Evolutionary conservation across 2,113 vertebrate species (phyloP).

Genomic region (Columba livia): DNA sequence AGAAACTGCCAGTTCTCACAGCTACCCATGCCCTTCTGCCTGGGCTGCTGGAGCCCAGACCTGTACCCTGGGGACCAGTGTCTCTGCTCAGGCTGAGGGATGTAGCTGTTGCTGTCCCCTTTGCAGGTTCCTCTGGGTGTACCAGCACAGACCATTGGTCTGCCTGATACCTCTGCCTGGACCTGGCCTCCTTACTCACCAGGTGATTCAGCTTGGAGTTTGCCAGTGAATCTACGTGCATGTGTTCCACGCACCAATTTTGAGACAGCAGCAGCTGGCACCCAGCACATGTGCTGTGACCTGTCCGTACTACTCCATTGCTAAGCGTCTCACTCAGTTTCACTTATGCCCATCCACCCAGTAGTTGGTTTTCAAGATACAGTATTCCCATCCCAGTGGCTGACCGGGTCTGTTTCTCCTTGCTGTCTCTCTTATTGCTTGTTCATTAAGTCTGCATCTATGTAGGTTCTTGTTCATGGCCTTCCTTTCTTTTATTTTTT

Average conservation of each 20-base stretch:
- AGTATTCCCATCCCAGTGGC: fast-evolving
- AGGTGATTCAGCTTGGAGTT: neutral
- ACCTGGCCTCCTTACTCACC: fast-evolving
- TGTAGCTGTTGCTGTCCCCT: fast-evolving
- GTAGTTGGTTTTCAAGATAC: neutral
- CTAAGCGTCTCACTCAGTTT: neutral
- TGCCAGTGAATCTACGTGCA: fast-evolving
- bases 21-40: fast-evolving
- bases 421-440: neutral
- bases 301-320: fast-evolving
- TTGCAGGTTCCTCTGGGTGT: neutral
- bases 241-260: fast-evolving
- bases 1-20: neutral
- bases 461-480: neutral
- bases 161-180: fast-evolving
- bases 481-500: neutral
- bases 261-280: neutral
- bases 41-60: fast-evolving
- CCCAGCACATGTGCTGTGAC: fast-evolving
- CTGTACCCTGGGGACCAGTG: fast-evolving
- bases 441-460: neutral
- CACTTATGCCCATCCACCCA: fast-evolving
- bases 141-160: neutral
- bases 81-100: neutral
- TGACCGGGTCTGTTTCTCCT: neutral